Percentiles rank a stretch among this genome's conserved stretches.
Conservation (phyloP, 2,888 invertebrate genomes). For the Spodoptera picta region DNA sequence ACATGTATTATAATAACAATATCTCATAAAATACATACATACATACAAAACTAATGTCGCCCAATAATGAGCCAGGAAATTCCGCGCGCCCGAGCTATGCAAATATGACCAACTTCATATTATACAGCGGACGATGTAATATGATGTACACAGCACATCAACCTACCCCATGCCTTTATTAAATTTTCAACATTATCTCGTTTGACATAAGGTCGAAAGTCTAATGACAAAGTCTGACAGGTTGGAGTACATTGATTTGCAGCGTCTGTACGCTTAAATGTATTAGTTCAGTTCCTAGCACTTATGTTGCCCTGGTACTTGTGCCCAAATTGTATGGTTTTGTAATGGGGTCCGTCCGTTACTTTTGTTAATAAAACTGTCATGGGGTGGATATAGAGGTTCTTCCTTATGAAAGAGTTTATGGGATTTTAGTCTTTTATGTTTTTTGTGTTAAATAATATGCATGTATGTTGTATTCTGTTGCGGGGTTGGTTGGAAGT, state of each 20-base stretch:
- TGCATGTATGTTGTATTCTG: too few relatives aligned
- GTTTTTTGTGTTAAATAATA: too few relatives aligned
- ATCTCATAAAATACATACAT: conserved; percentile 17
- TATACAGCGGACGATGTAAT: conserved; percentile 37
- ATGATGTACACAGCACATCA: conserved; percentile 27
- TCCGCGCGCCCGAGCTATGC: conserved; percentile 34
- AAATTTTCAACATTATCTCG: too few relatives aligned
- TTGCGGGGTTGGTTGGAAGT: too few relatives aligned
- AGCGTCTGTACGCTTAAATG: conserved; percentile 31
- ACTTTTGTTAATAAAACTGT: conserved; percentile 2
- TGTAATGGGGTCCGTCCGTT: not conserved
- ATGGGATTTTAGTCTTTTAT: too few relatives aligned
- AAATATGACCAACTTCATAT: conserved; percentile 43
- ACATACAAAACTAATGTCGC: conserved; percentile 22
- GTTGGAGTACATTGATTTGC: too few relatives aligned
- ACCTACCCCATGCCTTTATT: too few relatives aligned
- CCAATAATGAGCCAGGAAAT: conserved; percentile 18
- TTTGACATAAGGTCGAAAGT: too few relatives aligned
- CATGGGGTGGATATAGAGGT: not conserved
- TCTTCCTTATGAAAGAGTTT: too few relatives aligned
- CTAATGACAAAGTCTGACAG: too few relatives aligned
- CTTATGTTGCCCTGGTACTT: conserved; percentile 31
- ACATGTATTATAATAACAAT: conserved; percentile 5
- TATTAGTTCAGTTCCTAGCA: conserved; percentile 42
- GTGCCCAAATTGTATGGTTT: not conserved